Conservation (phyloP, 2,888 invertebrate genomes). For the Brenthis hecate region DNA sequence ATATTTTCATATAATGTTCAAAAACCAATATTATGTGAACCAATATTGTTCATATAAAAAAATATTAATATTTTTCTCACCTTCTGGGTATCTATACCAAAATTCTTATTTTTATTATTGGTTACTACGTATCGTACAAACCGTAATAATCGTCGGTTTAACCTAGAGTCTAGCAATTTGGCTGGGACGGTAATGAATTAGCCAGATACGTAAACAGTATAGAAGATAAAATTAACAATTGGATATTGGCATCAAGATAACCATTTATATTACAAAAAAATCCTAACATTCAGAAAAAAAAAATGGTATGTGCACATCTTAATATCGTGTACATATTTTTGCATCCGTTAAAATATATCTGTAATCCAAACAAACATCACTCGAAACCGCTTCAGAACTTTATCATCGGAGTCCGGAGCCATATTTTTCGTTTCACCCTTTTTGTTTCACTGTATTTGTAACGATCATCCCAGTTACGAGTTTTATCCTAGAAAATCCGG, state of each 20-base stretch:
- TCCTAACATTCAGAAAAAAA: not conserved
- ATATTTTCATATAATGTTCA: too few species aligned
- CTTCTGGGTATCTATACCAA: too few species aligned
- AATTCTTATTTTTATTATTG: too few species aligned
- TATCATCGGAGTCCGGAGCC: slow-evolving; percentile 37
- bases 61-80: too few species aligned
- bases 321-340: not conserved
- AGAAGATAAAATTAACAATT: too few species aligned
- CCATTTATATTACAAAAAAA: not conserved
- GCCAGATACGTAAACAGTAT: too few species aligned
- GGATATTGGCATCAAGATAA: not conserved
- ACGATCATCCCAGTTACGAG: slow-evolving; percentile 45
- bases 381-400: slow-evolving; percentile 30
- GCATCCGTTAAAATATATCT: slow-evolving; percentile 15
- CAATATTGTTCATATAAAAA: too few species aligned
- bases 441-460: slow-evolving; percentile 44
- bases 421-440: slow-evolving; percentile 42
- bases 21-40: too few species aligned
- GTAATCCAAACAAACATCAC: slow-evolving; percentile 27
- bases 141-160: too few species aligned
- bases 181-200: too few species aligned
- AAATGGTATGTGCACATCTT: not conserved
- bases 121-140: too few species aligned
- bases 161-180: too few species aligned
- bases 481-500: slow-evolving; percentile 43